These are phyloP conservation scores for Pseudoips prasinana DNA, from an alignment of 2,888 invertebrate species.

Conservation along the genomic window DNA sequence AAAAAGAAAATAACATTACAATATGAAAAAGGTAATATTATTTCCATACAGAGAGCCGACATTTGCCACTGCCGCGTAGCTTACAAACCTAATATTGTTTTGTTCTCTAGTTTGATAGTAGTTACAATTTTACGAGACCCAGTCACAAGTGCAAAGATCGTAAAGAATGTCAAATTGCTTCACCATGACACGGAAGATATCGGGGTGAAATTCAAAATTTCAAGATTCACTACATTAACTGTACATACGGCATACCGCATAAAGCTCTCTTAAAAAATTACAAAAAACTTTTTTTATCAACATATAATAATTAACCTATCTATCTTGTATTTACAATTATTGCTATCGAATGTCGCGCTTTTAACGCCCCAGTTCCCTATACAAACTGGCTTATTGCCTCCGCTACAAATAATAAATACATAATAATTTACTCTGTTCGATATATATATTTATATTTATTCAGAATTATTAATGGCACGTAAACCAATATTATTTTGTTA, in stretches of 20 bases:
- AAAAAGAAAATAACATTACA: constrained; percentile 21
- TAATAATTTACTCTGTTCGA: constrained; percentile 48
- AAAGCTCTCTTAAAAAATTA: constrained; percentile 81
- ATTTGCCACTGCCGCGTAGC: constrained; percentile 17
- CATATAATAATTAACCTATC: constrained; percentile 78
- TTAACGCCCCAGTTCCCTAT: constrained; percentile 64
- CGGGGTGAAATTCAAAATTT: constrained; percentile 75
- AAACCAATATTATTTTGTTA: too few species aligned
- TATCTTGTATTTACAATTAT: constrained; percentile 77
- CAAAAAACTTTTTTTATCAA: constrained; percentile 62
- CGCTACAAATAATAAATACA: constrained; percentile 59
- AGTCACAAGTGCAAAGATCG: constrained; percentile 51
- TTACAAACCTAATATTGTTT: constrained; percentile 35
- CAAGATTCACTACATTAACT: constrained; percentile 59
- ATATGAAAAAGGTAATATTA: constrained; percentile 31
- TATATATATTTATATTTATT: constrained; percentile 13
- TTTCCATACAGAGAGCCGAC: constrained; percentile 19
- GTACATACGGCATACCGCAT: constrained; percentile 69
- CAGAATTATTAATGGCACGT: constrained; percentile 5
- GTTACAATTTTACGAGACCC: constrained; percentile 45
- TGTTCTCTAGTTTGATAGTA: constrained; percentile 35
- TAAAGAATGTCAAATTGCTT: constrained; percentile 48
- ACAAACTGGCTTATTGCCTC: constrained; percentile 68
- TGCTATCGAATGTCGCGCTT: constrained; percentile 78
- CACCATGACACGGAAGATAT: constrained; percentile 57